Percentiles rank a stretch among this genome's conserved stretches.
These are phyloP conservation scores for Scalopus aquaticus DNA, from an alignment of 2,113 vertebrate species.

Conservation along the genomic window DNA sequence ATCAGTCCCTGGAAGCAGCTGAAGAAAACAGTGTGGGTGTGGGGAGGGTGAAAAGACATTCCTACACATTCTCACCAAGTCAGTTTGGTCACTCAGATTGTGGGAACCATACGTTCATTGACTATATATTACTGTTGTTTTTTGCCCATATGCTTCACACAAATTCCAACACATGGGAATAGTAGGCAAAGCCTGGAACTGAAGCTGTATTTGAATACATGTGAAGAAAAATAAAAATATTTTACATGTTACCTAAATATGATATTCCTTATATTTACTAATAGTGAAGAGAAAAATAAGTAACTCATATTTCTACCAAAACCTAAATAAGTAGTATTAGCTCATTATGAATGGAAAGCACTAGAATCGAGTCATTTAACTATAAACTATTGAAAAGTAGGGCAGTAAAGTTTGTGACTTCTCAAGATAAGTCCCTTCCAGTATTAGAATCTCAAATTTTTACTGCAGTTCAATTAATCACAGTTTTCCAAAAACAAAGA, in stretches of 20 bases:
- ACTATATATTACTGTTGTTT: background rate
- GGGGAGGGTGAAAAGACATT: background rate
- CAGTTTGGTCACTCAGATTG: background rate
- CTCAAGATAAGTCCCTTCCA: background rate
- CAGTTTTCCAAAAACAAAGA: background rate
- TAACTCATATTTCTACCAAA: background rate
- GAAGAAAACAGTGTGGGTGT: background rate
- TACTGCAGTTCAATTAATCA: background rate
- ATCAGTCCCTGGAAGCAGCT: background rate
- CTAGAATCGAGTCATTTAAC: background rate
- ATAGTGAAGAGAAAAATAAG: background rate
- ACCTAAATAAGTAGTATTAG: background rate
- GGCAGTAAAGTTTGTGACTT: background rate
- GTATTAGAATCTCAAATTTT: background rate
- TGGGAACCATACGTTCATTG: background rate
- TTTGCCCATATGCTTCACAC: background rate
- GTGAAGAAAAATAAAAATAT: constrained; percentile 57
- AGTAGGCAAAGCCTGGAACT: constrained; percentile 35
- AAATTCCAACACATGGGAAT: background rate
- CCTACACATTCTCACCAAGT: background rate
- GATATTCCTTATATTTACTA: constrained; percentile 34
- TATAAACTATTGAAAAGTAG: background rate
- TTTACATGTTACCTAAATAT: background rate
- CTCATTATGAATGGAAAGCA: background rate
- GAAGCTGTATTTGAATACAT: constrained; percentile 38